phyloP scores from a whole-genome alignment of 2,797 vertebrate species.

The Euthynnus affinis region DNA sequence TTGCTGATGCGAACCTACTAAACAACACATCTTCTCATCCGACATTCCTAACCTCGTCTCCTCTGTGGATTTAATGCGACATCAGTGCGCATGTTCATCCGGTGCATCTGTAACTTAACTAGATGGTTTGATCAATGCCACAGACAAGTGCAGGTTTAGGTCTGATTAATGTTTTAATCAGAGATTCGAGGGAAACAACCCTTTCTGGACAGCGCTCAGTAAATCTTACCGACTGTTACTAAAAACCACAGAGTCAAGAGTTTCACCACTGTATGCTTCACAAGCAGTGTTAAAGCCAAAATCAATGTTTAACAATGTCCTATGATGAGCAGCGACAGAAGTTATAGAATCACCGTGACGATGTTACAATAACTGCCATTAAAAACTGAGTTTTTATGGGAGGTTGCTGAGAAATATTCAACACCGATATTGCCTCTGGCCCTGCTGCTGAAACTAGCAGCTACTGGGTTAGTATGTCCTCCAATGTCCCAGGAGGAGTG shows the following conservation, averaged over 20 bases:
- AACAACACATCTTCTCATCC: slow-evolving; percentile 52
- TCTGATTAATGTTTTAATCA: slow-evolving; percentile 81
- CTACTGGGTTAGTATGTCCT: neutral
- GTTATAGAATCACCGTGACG: neutral
- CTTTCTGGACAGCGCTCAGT: slow-evolving; percentile 42
- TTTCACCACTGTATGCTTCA: slow-evolving; percentile 13
- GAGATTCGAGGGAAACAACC: slow-evolving; percentile 50
- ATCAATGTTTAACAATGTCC: neutral
- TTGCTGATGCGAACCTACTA: slow-evolving; percentile 44
- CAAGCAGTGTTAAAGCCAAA: neutral
- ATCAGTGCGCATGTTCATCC: slow-evolving; percentile 52
- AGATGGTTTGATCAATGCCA: slow-evolving; percentile 78
- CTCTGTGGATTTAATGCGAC: slow-evolving; percentile 53
- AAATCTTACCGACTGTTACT: slow-evolving; percentile 41
- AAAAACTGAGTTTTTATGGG: neutral
- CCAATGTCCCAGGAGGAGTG: neutral
- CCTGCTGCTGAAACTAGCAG: neutral
- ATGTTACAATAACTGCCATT: neutral
- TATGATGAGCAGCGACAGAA: neutral
- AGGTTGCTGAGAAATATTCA: slow-evolving; percentile 2
- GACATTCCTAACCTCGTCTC: slow-evolving; percentile 6
- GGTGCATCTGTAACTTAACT: slow-evolving; percentile 62
- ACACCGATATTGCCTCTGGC: neutral
- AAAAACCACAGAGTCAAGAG: slow-evolving; percentile 19
- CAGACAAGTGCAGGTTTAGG: slow-evolving; percentile 53